Percentiles rank a stretch among this genome's conserved stretches.
Conservation (phyloP, 1,140 invertebrate species). For the Apis dorsata region DNA sequence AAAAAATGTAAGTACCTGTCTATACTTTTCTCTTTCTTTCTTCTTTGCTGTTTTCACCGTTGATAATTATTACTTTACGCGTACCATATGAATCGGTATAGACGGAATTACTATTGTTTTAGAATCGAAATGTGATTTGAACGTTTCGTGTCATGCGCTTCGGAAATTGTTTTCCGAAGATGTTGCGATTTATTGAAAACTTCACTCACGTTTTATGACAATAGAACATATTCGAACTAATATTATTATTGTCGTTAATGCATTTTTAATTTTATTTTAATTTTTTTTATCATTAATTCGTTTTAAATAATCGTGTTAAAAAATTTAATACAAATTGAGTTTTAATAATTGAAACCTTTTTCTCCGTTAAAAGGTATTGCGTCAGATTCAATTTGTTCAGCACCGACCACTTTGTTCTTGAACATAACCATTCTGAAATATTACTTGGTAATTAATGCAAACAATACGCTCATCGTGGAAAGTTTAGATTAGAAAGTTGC, state of each 20-base stretch:
- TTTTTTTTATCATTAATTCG: background rate
- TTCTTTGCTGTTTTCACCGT: no score
- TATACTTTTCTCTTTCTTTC: background rate
- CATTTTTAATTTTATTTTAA: background rate
- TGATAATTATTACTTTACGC: background rate
- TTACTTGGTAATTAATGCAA: slow-evolving; percentile 45
- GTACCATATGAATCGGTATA: no score
- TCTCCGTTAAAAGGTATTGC: background rate
- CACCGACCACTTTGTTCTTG: background rate
- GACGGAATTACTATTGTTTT: background rate
- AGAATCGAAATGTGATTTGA: slow-evolving; percentile 16
- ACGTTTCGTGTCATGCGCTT: slow-evolving; percentile 26
- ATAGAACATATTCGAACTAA: no score
- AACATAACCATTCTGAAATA: slow-evolving; percentile 2
- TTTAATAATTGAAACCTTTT: background rate
- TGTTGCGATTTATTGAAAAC: slow-evolving; percentile 24
- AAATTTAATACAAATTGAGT: background rate
- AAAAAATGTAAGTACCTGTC: slow-evolving; percentile 71
- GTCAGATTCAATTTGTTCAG: background rate
- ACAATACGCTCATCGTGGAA: slow-evolving; percentile 32
- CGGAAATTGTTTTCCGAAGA: background rate
- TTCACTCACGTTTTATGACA: background rate
- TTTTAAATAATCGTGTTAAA: background rate
- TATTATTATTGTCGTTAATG: no score
- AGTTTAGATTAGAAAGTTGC: slow-evolving; percentile 44